Percentiles rank a stretch among this genome's conserved stretches.
These are phyloP conservation scores for Epinephelus cyanopodus DNA, from an alignment of 2,113 vertebrate genomes.

Conservation along the genomic window DNA sequence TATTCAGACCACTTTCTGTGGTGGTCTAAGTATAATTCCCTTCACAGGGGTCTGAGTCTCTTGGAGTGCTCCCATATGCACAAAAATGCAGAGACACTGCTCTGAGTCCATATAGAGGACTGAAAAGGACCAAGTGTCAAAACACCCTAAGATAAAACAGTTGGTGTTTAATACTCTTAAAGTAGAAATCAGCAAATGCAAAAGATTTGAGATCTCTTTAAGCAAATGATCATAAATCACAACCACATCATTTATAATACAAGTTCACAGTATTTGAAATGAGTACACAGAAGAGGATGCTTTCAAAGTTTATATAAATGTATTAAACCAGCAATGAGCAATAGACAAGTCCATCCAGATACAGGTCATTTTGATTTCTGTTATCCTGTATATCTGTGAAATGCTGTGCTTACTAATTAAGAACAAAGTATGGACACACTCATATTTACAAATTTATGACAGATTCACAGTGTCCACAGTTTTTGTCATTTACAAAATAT, in stretches of 20 bases:
- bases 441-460: background rate
- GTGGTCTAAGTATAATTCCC: no score
- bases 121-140: no score
- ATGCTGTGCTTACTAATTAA: no score
- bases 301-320: slow-evolving; percentile 30
- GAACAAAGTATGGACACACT: background rate
- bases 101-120: no score
- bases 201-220: background rate
- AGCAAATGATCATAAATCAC: background rate
- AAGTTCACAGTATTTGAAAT: background rate
- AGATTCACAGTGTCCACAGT: background rate
- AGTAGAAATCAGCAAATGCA: background rate
- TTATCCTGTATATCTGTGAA: no score
- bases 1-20: no score
- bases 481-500: background rate
- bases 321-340: background rate
- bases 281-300: background rate
- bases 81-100: no score
- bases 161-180: background rate
- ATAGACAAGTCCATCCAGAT: background rate
- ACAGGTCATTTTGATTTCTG: background rate
- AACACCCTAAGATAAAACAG: no score
- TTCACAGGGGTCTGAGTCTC: no score
- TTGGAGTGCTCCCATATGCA: no score
- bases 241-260: background rate